Percentiles rank a stretch among this genome's conserved stretches.
Conservation (phyloP, 2,888 invertebrate genomes). For the Amiota communis region DNA sequence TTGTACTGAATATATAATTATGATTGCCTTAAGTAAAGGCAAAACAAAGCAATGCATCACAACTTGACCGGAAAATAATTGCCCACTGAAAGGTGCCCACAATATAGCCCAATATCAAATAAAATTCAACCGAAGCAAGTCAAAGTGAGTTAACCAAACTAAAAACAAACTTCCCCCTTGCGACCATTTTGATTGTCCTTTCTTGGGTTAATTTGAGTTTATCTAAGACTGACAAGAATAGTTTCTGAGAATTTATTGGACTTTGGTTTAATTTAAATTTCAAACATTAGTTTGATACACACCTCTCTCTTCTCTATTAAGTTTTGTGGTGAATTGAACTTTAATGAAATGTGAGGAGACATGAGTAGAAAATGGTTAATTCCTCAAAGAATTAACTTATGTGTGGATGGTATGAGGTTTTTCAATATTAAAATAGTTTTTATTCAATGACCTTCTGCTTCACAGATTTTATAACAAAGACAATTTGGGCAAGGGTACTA, state of each 20-base stretch:
- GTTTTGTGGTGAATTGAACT: no score
- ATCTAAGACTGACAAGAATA: no score
- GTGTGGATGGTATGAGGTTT: no score
- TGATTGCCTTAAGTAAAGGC: conserved; percentile 59
- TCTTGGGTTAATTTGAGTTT: not conserved
- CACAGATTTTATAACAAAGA: no score
- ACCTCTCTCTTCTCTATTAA: not conserved
- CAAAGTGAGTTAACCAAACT: not conserved
- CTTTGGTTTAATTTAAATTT: not conserved
- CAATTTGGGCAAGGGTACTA: no score
- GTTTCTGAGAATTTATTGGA: no score
- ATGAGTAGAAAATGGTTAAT: no score
- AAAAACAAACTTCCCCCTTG: not conserved
- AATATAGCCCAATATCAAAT: not conserved
- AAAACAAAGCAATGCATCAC: conserved; percentile 38
- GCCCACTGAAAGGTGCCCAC: not conserved
- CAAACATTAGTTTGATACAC: not conserved
- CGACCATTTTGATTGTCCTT: not conserved
- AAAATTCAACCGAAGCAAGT: no score
- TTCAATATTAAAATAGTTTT: no score
- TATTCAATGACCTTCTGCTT: no score
- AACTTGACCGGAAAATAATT: conserved; percentile 62
- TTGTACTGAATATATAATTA: conserved; percentile 62
- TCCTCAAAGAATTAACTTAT: no score
- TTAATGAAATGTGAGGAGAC: no score